Base-by-base conservation (phyloP, 2,888 invertebrate genomes). In the Protonemura montana region DNA sequence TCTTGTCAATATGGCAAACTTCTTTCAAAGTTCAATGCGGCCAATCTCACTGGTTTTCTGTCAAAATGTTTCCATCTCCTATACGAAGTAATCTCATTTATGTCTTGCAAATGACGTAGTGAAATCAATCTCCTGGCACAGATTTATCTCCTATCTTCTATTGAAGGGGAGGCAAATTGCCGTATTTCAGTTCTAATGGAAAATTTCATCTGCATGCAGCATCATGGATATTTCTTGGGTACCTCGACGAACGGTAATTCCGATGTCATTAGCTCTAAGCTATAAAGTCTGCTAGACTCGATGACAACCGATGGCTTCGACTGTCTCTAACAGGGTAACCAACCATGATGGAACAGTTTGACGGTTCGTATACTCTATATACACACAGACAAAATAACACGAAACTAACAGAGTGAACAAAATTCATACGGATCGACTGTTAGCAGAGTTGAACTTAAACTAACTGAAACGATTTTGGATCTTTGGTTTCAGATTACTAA, bases 111-210 rank as follows among this genome's bases (percentile, higher is more conserved):
- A 59, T 59, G 59, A 59, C 59, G 59, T 59, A 59, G 16, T 2
- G 59, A 59, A 59, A 59, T 59, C 59, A 59, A 59, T 59, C 59
- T 59, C 59, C 59, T 59, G 41, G 59, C 59, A 59, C 59, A 59
- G 59, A 59, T 59, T 59, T 59, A 59, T 59, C 59, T 59, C 59
- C 59, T 59, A 10, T 7, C 6, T 21, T 3, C 21, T 21, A 59
- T 59, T 59, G 59, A 59, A 59, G 59, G 59, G 59, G 13, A 59
- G 59, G 59, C 13, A 59, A 59, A 59, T 59, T 59, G 59, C 16
- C 59, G 16, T 59, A 59, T 59, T 59, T 59, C 59, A 59, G 59
- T 59, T 59, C 59, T 59, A 59, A 59, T 59, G 59, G 59, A 59
- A 59, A 59, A 59, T 59, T 59, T 13, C 59, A 21, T 21, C 59